A percentile compares a stretch with the other conserved stretches of the same genome.
These are phyloP conservation scores for Campylomormyrus numenius DNA, from an alignment of 2,113 vertebrate genomes.

Conservation along the genomic window DNA sequence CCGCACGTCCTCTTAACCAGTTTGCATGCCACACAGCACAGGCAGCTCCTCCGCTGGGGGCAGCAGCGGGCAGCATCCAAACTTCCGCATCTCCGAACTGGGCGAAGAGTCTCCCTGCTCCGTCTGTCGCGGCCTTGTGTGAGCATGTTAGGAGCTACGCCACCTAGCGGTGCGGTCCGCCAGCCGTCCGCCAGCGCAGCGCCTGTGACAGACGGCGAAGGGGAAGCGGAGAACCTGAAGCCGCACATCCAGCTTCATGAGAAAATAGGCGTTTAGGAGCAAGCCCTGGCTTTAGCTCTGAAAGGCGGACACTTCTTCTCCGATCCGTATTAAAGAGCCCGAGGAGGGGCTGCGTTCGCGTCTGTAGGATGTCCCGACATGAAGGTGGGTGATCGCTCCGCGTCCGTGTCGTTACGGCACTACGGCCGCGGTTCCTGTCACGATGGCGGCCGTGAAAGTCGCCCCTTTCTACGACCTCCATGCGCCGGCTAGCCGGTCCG, in stretches of 20 bases:
- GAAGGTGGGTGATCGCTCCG: constrained; percentile 63
- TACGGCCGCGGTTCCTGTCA: constrained; percentile 9
- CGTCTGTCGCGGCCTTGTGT: background rate
- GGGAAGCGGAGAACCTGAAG: constrained; percentile 63
- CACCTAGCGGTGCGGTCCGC: constrained; percentile 40
- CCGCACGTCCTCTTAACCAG: background rate
- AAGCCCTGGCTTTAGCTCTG: constrained; percentile 47
- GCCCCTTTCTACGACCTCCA: background rate
- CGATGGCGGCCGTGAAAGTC: background rate
- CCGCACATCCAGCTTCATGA: constrained; percentile 68
- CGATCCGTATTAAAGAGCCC: constrained; percentile 55
- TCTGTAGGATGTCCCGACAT: constrained; percentile 84
- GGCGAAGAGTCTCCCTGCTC: background rate
- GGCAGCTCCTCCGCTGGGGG: background rate
- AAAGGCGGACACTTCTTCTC: constrained; percentile 48
- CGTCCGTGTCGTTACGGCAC: constrained; percentile 33
- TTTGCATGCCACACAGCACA: background rate
- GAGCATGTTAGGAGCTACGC: constrained; percentile 29
- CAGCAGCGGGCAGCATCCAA: background rate
- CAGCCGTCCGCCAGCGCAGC: constrained; percentile 22
- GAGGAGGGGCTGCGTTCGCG: constrained; percentile 58
- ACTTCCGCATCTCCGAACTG: background rate
- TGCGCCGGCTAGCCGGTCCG: background rate
- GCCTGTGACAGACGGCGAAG: constrained; percentile 54
- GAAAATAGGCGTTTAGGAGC: constrained; percentile 54